These are phyloP conservation scores for Eidolon dupreanum DNA, from an alignment of 2,797 vertebrate genomes.

Conservation along the genomic window DNA sequence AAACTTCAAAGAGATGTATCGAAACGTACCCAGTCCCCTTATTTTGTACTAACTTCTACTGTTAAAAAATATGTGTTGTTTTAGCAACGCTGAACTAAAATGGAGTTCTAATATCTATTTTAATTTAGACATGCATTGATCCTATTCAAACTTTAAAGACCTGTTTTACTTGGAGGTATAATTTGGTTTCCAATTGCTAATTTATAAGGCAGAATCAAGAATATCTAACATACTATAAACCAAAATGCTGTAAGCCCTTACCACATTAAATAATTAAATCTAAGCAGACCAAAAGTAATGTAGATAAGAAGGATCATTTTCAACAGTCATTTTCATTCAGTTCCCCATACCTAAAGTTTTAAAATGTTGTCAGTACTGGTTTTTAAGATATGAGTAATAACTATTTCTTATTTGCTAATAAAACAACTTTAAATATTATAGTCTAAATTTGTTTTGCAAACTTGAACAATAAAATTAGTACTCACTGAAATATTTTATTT, in stretches of 20 bases:
- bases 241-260: background rate
- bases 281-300: background rate
- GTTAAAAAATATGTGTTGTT: background rate
- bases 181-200: background rate
- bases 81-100: background rate
- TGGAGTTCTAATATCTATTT: background rate
- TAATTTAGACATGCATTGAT: background rate
- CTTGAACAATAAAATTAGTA: background rate
- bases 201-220: background rate
- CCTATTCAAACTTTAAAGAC: background rate
- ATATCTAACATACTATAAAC: background rate
- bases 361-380: background rate
- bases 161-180: background rate
- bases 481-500: background rate
- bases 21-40: background rate
- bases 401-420: background rate
- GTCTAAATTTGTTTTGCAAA: background rate
- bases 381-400: background rate
- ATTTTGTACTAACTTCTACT: background rate
- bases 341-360: background rate
- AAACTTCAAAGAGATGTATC: background rate
- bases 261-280: background rate
- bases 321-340: background rate
- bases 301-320: background rate
- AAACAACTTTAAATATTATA: background rate